A percentile compares a stretch with the other conserved stretches of the same genome.
Conservation (phyloP, 2,113 vertebrate genomes). For the Muntiacus muntjak region DNA sequence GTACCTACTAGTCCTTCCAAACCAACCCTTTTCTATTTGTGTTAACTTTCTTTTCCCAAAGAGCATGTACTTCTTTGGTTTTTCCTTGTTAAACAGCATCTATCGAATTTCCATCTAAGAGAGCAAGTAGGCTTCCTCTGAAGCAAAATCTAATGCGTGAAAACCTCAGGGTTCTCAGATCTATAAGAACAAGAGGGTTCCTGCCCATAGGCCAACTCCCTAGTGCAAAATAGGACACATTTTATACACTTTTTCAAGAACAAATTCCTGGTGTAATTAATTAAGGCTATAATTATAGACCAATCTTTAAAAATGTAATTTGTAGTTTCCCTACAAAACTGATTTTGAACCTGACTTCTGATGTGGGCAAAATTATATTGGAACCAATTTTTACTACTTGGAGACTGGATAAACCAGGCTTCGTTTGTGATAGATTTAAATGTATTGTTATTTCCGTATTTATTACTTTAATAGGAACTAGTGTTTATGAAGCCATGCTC, state of each 20-base stretch:
- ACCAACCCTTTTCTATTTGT: not conserved
- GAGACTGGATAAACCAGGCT: constrained; percentile 3
- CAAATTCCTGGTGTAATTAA: constrained; percentile 41
- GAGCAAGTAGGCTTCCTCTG: not conserved
- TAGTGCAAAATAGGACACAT: not conserved
- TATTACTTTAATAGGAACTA: not conserved
- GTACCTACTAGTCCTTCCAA: not conserved
- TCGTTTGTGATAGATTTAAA: not conserved
- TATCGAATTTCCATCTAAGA: not conserved
- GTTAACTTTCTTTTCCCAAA: not conserved
- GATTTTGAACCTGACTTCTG: constrained; percentile 33
- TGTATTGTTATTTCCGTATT: not conserved
- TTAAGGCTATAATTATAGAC: constrained; percentile 60
- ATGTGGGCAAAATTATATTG: constrained; percentile 52
- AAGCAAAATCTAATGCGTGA: not conserved
- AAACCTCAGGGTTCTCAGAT: not conserved
- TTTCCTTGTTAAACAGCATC: not conserved
- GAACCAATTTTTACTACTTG: constrained; percentile 51
- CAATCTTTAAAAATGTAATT: constrained; percentile 57
- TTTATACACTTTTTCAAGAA: constrained; percentile 7
- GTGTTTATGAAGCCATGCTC: not conserved
- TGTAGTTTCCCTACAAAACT: constrained; percentile 35
- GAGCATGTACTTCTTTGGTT: not conserved
- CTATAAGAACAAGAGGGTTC: rapidly evolving
- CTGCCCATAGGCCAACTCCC: not conserved